Evolutionary conservation across 2,888 invertebrate genomes (phyloP).

Genomic region (Pandemis corylana): DNA sequence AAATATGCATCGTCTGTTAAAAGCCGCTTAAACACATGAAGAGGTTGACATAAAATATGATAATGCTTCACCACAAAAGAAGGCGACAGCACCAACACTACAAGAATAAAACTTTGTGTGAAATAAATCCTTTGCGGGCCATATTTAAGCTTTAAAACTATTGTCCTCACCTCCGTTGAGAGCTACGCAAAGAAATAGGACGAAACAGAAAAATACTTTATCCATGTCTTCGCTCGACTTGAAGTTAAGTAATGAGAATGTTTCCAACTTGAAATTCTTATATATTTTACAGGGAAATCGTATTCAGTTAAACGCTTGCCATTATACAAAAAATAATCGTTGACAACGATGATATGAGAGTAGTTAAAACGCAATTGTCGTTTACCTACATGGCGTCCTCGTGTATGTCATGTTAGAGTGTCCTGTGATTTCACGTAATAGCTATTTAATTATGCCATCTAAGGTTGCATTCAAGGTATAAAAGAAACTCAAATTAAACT

Average conservation of each 20-base stretch:
- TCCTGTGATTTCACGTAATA: constrained; percentile 13
- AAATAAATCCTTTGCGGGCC: constrained; percentile 27
- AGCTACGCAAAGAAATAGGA: constrained; percentile 38
- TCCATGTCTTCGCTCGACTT: constrained; percentile 50
- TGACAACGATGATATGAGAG: constrained; percentile 53
- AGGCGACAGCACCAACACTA: neutral
- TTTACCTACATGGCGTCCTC: constrained; percentile 26
- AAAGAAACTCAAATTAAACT: neutral
- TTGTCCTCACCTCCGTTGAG: constrained; percentile 41
- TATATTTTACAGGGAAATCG: constrained; percentile 48
- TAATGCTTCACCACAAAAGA: constrained; percentile 21
- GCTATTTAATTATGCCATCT: constrained; percentile 3
- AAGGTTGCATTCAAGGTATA: neutral
- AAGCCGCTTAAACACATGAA: constrained; percentile 10
- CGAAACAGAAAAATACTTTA: constrained; percentile 44
- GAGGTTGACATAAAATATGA: constrained; percentile 8
- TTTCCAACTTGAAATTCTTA: constrained; percentile 48
- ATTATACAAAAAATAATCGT: constrained; percentile 48
- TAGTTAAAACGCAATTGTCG: constrained; percentile 48
- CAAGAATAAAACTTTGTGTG: constrained; percentile 21
- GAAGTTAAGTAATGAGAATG: constrained; percentile 46
- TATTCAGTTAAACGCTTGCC: constrained; percentile 42
- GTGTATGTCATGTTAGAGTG: constrained; percentile 37
- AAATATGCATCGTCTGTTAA: neutral
- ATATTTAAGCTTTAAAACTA: constrained; percentile 38